A percentile compares a stretch with the other conserved stretches of the same genome.
Conservation (phyloP, 2,888 invertebrate genomes). For the Mythimna ferrago region DNA sequence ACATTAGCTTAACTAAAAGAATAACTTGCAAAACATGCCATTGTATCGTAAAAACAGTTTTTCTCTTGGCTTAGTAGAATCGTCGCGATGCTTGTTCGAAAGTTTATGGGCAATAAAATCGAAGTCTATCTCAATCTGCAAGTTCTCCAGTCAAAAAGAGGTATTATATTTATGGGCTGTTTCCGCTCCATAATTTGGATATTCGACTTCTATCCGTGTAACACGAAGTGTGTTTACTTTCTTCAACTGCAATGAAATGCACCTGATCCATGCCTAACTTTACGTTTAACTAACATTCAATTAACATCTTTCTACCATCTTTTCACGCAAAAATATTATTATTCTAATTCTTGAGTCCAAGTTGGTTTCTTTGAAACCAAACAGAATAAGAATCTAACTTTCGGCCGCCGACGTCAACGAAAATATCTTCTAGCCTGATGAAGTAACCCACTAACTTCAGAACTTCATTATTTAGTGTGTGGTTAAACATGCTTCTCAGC, state of each 20-base stretch:
- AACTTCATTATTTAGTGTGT: background rate
- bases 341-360: background rate
- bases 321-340: background rate
- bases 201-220: slow-evolving; percentile 2
- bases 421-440: slow-evolving; percentile 8
- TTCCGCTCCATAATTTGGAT: slow-evolving; percentile 18
- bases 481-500: background rate
- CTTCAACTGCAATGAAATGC: background rate
- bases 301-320: too few relatives aligned
- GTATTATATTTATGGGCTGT: slow-evolving; percentile 8
- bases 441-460: slow-evolving; percentile 1
- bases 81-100: slow-evolving; percentile 41
- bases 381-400: slow-evolving; percentile 13
- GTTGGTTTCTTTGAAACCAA: background rate
- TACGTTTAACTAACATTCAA: too few relatives aligned
- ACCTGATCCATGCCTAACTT: background rate
- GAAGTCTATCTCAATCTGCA: slow-evolving; percentile 55
- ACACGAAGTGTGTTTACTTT: background rate
- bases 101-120: slow-evolving; percentile 65
- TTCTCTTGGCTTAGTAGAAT: slow-evolving; percentile 42
- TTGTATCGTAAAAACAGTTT: slow-evolving; percentile 27
- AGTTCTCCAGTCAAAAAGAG: slow-evolving; percentile 23
- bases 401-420: slow-evolving; percentile 4
- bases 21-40: slow-evolving; percentile 1
- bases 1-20: background rate